A percentile compares a stretch with the other conserved stretches of the same genome.
Conservation (phyloP, 2,888 invertebrate genomes). For the Acanthosepion pharaonis region DNA sequence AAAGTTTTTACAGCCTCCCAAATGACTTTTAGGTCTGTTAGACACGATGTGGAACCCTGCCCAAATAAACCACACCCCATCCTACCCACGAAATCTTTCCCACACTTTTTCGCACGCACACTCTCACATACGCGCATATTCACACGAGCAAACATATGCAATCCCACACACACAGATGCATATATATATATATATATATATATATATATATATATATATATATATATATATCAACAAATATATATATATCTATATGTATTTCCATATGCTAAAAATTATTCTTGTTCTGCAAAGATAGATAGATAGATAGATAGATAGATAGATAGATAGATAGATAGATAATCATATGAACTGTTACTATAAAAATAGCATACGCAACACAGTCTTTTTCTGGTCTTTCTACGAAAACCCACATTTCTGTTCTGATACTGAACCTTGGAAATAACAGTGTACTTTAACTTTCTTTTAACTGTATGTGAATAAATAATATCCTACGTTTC, state of each 20-base stretch:
- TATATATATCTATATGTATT: neutral
- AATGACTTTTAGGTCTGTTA: slow-evolving; percentile 33
- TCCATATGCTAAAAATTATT: too few relatives aligned
- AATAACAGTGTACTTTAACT: too few relatives aligned
- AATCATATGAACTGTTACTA: neutral
- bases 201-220: neutral
- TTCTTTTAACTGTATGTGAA: too few relatives aligned
- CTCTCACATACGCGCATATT: neutral
- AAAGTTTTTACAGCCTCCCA: slow-evolving; percentile 22
- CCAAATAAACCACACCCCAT: slow-evolving; percentile 14
- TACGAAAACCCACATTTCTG: neutral
- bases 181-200: neutral
- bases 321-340: neutral
- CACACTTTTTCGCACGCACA: neutral
- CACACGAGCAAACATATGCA: neutral
- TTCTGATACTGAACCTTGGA: too few relatives aligned
- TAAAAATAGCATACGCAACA: neutral
- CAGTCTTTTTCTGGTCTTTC: neutral
- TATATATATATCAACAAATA: neutral
- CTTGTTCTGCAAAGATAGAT: neutral
- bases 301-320: neutral
- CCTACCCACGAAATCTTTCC: neutral
- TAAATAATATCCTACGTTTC: too few relatives aligned
- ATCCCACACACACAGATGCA: too few relatives aligned
- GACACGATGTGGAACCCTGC: slow-evolving; percentile 1